These are phyloP conservation scores for Saccostrea cuccullata DNA, from an alignment of 1,140 invertebrate species.

Conservation along the genomic window DNA sequence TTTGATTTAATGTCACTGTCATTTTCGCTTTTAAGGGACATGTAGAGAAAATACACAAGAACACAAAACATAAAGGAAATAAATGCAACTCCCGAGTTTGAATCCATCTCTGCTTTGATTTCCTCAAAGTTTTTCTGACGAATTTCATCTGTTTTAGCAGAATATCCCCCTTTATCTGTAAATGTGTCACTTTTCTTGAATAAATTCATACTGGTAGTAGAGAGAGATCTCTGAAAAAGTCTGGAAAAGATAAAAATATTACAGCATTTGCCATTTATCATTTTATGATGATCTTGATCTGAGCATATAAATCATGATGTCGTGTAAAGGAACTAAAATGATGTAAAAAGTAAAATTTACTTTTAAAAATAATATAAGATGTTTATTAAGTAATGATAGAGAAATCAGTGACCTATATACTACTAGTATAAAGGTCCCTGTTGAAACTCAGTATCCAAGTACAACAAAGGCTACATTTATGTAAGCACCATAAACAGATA, in stretches of 20 bases:
- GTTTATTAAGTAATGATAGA: too few species aligned
- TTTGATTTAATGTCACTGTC: slow-evolving; percentile 12
- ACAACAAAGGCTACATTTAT: too few species aligned
- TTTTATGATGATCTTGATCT: not conserved
- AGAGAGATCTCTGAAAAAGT: not conserved
- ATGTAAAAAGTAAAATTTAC: too few species aligned
- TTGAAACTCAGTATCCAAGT: too few species aligned
- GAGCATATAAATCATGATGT: too few species aligned
- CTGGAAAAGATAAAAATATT: not conserved
- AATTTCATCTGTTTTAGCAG: not conserved
- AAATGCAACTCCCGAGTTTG: not conserved
- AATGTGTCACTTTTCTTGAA: not conserved
- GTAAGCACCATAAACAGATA: too few species aligned
- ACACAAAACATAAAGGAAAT: not conserved
- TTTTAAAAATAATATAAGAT: too few species aligned
- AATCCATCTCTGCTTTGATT: not conserved
- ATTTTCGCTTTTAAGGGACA: not conserved
- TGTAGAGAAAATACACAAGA: not conserved
- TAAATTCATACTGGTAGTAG: not conserved
- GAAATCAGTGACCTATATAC: too few species aligned
- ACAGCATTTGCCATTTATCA: not conserved
- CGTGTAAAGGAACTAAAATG: too few species aligned
- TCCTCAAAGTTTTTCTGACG: not conserved
- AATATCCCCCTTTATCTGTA: not conserved
- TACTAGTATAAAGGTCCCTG: too few species aligned